Evolutionary conservation across 2,888 invertebrate species (phyloP), one percentile per base, ranked within the genome.

Genomic region (Lepidonotus clava): DNA sequence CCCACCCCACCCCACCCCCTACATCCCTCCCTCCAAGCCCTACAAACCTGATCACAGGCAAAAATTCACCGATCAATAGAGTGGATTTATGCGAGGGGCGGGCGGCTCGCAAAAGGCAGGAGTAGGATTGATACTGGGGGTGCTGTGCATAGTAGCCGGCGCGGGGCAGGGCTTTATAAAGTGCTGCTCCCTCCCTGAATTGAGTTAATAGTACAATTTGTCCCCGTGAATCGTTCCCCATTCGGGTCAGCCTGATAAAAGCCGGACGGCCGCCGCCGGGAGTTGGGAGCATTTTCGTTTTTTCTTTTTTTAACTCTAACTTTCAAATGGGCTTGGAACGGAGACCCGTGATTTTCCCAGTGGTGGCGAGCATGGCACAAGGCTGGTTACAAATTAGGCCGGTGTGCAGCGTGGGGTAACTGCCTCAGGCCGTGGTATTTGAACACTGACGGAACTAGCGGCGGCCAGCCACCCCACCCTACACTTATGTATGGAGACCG

Each of bases 151-250:
- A n/a, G n/a, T n/a, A 61, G 61, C 61, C 28, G n/a, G 61, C 1
- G 28, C 21, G 2, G 61, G 6, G 28, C 61, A 11, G 61, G 61
- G 61, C 61, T 61, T 61, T 28, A 61, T 61, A 32, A 32, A 61
- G n/a, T n/a, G 61, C 61, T 61, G 24, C 61, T 61, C 46, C 8
- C 46, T 18, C 46, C 8, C 46, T 46, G 8, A 11, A 28, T 32
- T 28, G 61, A 61, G 61, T 61, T 61, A 61, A 61, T 61, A 61
- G 61, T 61, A 61, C 61, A 61, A 61, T 61, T 61, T 61, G 61
- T 61, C 61, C 28, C 61, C 53, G 2, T 61, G 28, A 61, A 61
- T 28, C 61, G n/a, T 61, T 24, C 61, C 61, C 28, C 61, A 32
- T 61, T 61, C 24, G 28, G 61, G 61, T 61, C 61, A 61, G 28